Percentiles rank a stretch among this genome's conserved stretches.
Conservation (phyloP, 2,888 invertebrate genomes). For the Hemicrepidius hirtus region DNA sequence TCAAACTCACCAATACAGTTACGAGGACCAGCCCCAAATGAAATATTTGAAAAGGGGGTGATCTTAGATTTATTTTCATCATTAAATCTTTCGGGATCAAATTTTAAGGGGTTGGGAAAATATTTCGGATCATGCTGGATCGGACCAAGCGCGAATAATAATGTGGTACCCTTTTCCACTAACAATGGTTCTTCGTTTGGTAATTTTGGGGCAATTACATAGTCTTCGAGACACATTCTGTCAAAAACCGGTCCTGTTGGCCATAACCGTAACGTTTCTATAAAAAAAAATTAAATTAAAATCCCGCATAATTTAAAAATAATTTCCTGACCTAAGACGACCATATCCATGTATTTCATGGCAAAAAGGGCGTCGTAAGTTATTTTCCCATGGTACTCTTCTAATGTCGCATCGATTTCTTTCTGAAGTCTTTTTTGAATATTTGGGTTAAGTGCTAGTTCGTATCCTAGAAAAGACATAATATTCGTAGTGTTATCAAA, state of each 20-base stretch:
- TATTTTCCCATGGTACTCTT: conserved; percentile 52
- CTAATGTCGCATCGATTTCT: conserved; percentile 73
- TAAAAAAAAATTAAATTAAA: too few species aligned
- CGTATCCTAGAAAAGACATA: conserved; percentile 74
- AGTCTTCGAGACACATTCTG: conserved; percentile 74
- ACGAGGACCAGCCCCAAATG: conserved; percentile 73
- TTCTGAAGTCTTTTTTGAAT: conserved; percentile 74
- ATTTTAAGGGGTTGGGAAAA: conserved; percentile 75
- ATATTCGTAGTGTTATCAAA: conserved; percentile 73
- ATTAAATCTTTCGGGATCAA: conserved; percentile 75
- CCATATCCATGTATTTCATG: conserved; percentile 64
- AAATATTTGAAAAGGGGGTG: conserved; percentile 73
- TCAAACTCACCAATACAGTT: conserved; percentile 67
- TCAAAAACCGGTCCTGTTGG: conserved; percentile 75
- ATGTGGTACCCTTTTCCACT: conserved; percentile 71
- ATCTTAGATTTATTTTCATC: conserved; percentile 74
- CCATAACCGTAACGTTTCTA: conserved; percentile 77
- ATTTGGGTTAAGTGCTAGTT: conserved; percentile 76
- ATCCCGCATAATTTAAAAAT: too few species aligned
- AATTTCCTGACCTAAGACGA: conserved; percentile 41
- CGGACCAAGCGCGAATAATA: conserved; percentile 73
- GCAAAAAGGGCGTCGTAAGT: conserved; percentile 59
- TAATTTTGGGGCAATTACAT: conserved; percentile 57
- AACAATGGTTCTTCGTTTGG: conserved; percentile 56
- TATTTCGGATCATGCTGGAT: conserved; percentile 75